These are phyloP conservation scores for Onychomys arenicola DNA, from an alignment of 2,797 vertebrate species.

Conservation along the genomic window DNA sequence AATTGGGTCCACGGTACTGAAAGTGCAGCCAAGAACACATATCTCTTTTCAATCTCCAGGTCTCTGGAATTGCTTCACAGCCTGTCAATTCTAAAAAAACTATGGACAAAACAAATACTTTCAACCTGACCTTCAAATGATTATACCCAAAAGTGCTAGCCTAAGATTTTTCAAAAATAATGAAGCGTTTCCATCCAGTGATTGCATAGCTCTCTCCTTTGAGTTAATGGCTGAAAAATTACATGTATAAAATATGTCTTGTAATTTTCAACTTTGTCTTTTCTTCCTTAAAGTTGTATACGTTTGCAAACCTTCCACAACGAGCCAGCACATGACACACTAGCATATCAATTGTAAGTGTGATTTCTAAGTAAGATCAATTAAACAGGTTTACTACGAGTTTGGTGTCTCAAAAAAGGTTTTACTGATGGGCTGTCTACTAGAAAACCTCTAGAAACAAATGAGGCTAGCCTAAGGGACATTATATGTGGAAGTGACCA, in stretches of 20 bases:
- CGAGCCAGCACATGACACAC: neutral
- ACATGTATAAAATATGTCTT: neutral
- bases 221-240: conserved; percentile 52
- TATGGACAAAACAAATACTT: conserved; percentile 25
- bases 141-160: conserved; percentile 48
- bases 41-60: neutral
- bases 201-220: conserved; percentile 32
- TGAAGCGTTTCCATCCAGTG: conserved; percentile 54
- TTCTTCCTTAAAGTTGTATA: conserved; percentile 59
- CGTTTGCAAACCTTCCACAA: neutral
- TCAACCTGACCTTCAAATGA: conserved; percentile 64
- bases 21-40: neutral
- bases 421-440: neutral
- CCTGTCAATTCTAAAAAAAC: neutral
- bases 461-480: neutral
- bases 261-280: conserved; percentile 33
- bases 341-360: no score
- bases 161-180: conserved; percentile 63
- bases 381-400: neutral
- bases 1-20: neutral
- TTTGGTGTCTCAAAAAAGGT: neutral
- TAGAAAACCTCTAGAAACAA: neutral
- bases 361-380: conserved; percentile 21
- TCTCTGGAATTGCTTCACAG: neutral
- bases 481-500: neutral